Percentiles rank a stretch among this genome's conserved stretches.
Evolutionary conservation across 2,888 invertebrate species (phyloP).

Genomic region (Lapara coniferarum): DNA sequence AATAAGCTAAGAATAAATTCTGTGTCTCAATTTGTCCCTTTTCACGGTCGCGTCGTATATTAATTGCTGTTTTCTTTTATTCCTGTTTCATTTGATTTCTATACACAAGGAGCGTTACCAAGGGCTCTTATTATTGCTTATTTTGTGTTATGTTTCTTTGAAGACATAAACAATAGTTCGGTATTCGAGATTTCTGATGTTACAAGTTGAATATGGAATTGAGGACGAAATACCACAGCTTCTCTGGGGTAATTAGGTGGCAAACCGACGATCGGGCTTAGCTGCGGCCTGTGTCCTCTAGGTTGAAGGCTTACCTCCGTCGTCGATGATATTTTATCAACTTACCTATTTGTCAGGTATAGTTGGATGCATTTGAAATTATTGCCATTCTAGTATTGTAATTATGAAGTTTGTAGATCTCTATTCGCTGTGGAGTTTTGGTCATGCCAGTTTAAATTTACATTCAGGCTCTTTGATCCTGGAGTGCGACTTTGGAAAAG

Average conservation of each 20-base stretch:
- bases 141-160: background rate
- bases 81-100: constrained; percentile 14
- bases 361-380: no score
- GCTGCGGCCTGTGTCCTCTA: background rate
- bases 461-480: no score
- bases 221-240: background rate
- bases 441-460: no score
- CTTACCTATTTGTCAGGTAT: no score
- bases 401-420: no score
- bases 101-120: background rate
- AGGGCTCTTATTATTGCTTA: background rate
- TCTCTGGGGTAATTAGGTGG: background rate
- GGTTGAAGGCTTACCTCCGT: no score
- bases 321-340: no score
- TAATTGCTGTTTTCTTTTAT: constrained; percentile 6
- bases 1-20: background rate
- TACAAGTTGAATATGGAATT: background rate
- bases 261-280: background rate
- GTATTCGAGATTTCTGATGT: background rate
- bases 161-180: background rate
- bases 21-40: constrained; percentile 9
- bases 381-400: no score
- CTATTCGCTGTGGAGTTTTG: no score
- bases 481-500: no score
- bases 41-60: constrained; percentile 9